phyloP scores from a whole-genome alignment of 2,113 vertebrate genomes.

The Apteryx owenii region DNA sequence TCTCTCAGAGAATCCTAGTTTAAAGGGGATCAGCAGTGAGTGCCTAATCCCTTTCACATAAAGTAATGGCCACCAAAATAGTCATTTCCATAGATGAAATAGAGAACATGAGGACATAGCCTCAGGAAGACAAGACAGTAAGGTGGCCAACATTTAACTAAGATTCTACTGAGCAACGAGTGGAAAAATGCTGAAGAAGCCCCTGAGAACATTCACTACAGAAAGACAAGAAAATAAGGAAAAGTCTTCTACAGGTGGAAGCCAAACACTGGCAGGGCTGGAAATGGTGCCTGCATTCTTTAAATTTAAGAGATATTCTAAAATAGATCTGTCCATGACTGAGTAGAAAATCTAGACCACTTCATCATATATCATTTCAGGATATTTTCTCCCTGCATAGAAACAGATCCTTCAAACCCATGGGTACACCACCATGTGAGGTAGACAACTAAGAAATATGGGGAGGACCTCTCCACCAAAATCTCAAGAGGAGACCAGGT shows the following conservation, averaged over 20 bases:
- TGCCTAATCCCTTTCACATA: background rate
- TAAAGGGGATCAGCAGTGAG: background rate
- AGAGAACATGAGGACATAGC: background rate
- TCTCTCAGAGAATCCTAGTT: background rate
- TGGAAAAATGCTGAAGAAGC: background rate
- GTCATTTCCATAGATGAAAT: background rate
- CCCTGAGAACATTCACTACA: background rate
- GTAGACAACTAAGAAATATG: background rate
- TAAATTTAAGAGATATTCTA: background rate
- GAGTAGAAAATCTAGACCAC: background rate
- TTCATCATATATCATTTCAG: background rate
- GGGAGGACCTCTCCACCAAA: background rate
- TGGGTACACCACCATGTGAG: background rate
- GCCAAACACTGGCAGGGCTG: background rate
- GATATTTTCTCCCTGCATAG: background rate
- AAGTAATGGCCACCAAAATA: background rate
- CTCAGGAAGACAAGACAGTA: background rate
- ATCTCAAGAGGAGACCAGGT: background rate
- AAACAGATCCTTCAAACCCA: background rate
- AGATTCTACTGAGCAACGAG: background rate
- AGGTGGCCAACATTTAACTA: background rate
- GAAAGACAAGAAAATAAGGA: background rate
- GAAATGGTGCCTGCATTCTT: background rate
- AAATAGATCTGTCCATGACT: rapidly evolving
- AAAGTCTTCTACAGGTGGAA: background rate